Base-by-base conservation (phyloP, 2,113 vertebrate species). In the Gasterosteus aculeatus region DNA sequence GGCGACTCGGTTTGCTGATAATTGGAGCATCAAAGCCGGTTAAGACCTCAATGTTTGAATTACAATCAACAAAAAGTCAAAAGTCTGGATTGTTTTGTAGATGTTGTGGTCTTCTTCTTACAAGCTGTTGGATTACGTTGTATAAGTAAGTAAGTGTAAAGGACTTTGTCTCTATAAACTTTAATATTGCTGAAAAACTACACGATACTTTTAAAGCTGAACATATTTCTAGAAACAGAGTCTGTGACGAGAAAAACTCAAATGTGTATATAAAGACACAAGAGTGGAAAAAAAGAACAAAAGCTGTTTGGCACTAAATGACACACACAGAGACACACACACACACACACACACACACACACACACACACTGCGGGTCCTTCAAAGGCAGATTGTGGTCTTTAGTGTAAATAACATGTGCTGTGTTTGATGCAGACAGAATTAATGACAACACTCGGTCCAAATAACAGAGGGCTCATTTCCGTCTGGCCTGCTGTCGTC, bases 351-450 rank as follows among this genome's bases (percentile, higher is more conserved):
- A 35, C 71, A 72, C 53, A 39, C 54, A 42, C 0, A 53, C 54
- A 39, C 59, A 63, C 78, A 47, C 38, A 58, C 38, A 47, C 39
- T 77, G 47, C 53, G 68, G 82, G 57, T 76, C 87, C 84, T 89
- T 90, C 82, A 93, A 92, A 94, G 89, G 85, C 88, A 87, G 85
- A 88, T 84, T 94, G 86, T 89, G 89, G 91, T 94, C 92, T 95
- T 92, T 93, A 91, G 81, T 90, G 91, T 95, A 95, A 94, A 87
- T 95, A 93, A 93, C 92, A 91, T 88, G 89, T 86, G 83, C 90
- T 90, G 86, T 76, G 83, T 94, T 93, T 92, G 85, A 87, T 91
- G 85, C 91, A 93, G 64, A 91, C 92, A 78, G 86, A 91, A 91
- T 91, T 96, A 94, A 94, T 91, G 92, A 92, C 92, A 94, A 93